Evolutionary conservation across 2,888 invertebrate species (phyloP), one percentile per base, ranked within the genome.

Genomic region (Tetanocera ferruginea): DNA sequence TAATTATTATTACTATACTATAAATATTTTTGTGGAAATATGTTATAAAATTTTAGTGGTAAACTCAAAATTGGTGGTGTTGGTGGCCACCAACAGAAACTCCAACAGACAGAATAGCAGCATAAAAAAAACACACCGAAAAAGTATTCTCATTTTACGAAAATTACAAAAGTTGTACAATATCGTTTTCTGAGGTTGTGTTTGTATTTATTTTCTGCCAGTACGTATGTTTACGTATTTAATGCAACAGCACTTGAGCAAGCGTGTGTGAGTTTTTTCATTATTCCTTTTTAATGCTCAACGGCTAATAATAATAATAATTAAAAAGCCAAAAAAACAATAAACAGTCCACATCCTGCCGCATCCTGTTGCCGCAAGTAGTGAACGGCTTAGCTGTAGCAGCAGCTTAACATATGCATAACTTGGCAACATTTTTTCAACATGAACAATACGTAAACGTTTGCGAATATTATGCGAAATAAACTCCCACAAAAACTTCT

Each of bases 81-180:
- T 19, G n/a, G 60, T 11, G 51, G 51, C 4, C 8, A n/a, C 51
- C n/a, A 55, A 11, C 14, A 64, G n/a, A 64, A 64, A 28, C 17
- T 14, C 31, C 14, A 34, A 4, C 1, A 34, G 2, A 25, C 0
- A 28, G 4, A n/a, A 31, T n/a, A 19, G 52, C 9, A 31, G 5
- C 57, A 57, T 2, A 57, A 23, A 2, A 8, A 49, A 1, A 23
- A 69, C 23, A 28, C 5, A 9, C n/a, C n/a, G n/a, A 3, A 23
- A 34, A 55, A 71, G 37, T 72, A 23, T 57, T 5, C 43, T 72
- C 72, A 60, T 72, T 57, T 57, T 57, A 19, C 57, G 57, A 31
- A 72, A 72, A 72, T 72, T 72, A 72, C 19, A 72, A 72, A 72
- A 72, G 34, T 72, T 72, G 34, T 43, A 37, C 72, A 9, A 34